phyloP scores from a whole-genome alignment of 1,140 invertebrate genomes.

The Scaptomyza pallida region DNA sequence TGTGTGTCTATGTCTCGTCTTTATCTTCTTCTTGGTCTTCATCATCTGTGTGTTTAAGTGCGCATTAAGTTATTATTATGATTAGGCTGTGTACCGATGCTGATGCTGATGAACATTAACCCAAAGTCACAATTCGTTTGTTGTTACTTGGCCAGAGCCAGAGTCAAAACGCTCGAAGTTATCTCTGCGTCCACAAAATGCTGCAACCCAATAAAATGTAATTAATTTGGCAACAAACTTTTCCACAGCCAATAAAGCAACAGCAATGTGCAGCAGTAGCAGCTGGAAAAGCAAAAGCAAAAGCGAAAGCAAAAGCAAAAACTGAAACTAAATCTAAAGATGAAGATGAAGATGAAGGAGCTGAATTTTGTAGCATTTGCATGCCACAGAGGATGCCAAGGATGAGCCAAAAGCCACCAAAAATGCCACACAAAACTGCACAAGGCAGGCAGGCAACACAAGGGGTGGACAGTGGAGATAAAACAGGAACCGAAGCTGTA shows the following conservation, averaged over 20 bases:
- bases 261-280: conserved; percentile 4
- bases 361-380: conserved; percentile 27
- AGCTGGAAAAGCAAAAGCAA: conserved; percentile 13
- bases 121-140: conserved; percentile 11
- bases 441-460: conserved; percentile 17
- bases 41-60: conserved; percentile 9
- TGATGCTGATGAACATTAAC: conserved; percentile 47
- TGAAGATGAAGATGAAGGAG: not conserved
- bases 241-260: conserved; percentile 70
- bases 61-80: conserved; percentile 67
- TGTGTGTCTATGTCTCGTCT: no score
- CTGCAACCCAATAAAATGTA: conserved; percentile 73
- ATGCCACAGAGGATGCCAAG: conserved; percentile 19
- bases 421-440: conserved; percentile 42
- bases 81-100: conserved; percentile 38
- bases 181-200: conserved; percentile 2
- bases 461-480: not conserved
- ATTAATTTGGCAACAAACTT: conserved; percentile 74
- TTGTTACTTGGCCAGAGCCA: conserved; percentile 2
- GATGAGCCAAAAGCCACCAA: conserved; percentile 44
- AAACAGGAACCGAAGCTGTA: conserved; percentile 9
- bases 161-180: conserved; percentile 14
- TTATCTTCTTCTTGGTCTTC: no score
- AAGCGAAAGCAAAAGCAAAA: conserved; percentile 10
- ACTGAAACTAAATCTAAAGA: not conserved